Evolutionary conservation across 2,888 invertebrate genomes (phyloP).

Genomic region (Agrilus mali): DNA sequence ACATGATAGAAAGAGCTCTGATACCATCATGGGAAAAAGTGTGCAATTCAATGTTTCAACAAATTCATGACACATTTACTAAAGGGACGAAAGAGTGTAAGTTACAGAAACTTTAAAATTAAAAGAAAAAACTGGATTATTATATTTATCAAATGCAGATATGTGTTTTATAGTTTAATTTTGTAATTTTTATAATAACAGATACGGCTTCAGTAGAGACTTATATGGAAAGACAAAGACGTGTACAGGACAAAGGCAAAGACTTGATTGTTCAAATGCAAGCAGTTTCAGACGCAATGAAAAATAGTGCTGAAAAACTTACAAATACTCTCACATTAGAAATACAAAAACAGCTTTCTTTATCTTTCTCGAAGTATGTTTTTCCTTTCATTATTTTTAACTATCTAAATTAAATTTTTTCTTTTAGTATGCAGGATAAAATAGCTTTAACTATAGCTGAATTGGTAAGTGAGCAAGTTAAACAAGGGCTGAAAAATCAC

Average conservation of each 20-base stretch:
- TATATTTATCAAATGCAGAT: no score
- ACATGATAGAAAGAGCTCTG: constrained; percentile 61
- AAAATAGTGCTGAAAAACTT: constrained; percentile 28
- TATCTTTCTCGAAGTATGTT: constrained; percentile 27
- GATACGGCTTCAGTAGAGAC: constrained; percentile 33
- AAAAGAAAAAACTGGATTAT: no score
- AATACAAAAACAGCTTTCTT: constrained; percentile 29
- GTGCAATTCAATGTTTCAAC: constrained; percentile 75
- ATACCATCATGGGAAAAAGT: constrained; percentile 81
- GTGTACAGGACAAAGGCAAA: constrained; percentile 32
- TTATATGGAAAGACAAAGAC: constrained; percentile 33
- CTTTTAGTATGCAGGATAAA: constrained; percentile 32
- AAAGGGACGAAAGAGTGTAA: constrained; percentile 85
- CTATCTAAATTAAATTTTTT: neutral
- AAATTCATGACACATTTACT: constrained; percentile 79
- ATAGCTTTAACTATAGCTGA: constrained; percentile 29
- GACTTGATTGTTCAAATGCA: constrained; percentile 33
- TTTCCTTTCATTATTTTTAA: constrained; percentile 1
- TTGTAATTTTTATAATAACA: constrained; percentile 11
- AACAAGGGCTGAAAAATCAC: constrained; percentile 44
- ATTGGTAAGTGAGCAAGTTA: constrained; percentile 33
- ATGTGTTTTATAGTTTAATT: no score
- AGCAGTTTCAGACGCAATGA: constrained; percentile 29
- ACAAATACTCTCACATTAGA: constrained; percentile 24
- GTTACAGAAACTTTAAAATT: constrained; percentile 19